Conservation (phyloP, 2,113 vertebrate genomes). For the Scomber scombrus region DNA sequence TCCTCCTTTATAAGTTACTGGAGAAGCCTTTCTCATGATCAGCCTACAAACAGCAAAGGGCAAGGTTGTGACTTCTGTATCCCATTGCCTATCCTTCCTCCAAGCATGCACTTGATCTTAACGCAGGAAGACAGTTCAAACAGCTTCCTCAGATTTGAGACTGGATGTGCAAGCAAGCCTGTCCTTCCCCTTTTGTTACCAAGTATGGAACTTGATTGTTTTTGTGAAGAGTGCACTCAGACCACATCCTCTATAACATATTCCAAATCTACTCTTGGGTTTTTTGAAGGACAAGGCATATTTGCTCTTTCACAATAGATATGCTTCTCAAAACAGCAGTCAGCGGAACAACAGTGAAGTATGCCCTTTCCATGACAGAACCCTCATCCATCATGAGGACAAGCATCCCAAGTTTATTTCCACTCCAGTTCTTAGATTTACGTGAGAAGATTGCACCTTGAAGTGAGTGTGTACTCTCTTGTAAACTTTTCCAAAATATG, state of each 20-base stretch:
- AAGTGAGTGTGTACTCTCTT: slow-evolving; percentile 27
- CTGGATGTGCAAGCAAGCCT: slow-evolving; percentile 57
- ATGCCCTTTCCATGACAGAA: slow-evolving; percentile 79
- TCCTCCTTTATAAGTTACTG: slow-evolving; percentile 59
- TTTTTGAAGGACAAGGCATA: slow-evolving; percentile 72
- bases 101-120: slow-evolving; percentile 74
- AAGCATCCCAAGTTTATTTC: slow-evolving; percentile 77
- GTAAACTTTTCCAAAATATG: slow-evolving; percentile 42
- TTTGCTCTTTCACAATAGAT: slow-evolving; percentile 78
- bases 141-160: slow-evolving; percentile 66
- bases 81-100: slow-evolving; percentile 68
- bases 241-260: slow-evolving; percentile 59
- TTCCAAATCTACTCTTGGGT: slow-evolving; percentile 53
- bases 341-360: slow-evolving; percentile 73
- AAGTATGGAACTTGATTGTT: slow-evolving; percentile 34
- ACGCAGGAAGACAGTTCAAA: slow-evolving; percentile 70
- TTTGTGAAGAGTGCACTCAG: slow-evolving; percentile 32
- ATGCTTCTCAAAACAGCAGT: slow-evolving; percentile 77
- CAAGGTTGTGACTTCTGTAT: slow-evolving; percentile 73
- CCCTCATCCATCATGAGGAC: slow-evolving; percentile 80
- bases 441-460: slow-evolving; percentile 68
- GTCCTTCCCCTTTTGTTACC: slow-evolving; percentile 39
- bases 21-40: slow-evolving; percentile 73
- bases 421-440: slow-evolving; percentile 67
- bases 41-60: slow-evolving; percentile 78